Conservation (phyloP, 2,113 vertebrate genomes). For the Mesoclemmys tuberculata region DNA sequence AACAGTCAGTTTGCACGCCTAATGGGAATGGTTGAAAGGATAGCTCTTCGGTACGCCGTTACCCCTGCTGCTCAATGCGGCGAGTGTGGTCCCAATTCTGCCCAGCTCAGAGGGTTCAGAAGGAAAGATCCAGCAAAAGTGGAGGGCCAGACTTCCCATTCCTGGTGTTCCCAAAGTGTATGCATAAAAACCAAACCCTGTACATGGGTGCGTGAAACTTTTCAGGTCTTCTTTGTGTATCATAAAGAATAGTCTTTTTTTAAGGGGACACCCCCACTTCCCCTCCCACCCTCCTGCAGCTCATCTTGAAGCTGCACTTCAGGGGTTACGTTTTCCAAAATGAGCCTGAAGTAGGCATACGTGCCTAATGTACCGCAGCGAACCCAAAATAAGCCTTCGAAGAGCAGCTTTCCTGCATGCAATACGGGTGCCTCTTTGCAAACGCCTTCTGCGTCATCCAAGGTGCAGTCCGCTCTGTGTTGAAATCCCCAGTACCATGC, state of each 20-base stretch:
- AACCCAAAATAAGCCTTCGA: constrained; percentile 2
- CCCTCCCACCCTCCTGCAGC: not conserved
- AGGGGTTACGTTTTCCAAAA: not conserved
- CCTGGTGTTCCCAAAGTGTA: not conserved
- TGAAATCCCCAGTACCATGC: not conserved
- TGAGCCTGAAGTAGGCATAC: not conserved
- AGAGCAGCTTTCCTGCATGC: not conserved
- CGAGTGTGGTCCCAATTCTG: too few species aligned
- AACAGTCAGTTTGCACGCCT: not conserved
- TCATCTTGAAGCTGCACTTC: not conserved
- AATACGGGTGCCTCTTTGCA: not conserved
- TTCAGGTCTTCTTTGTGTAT: not conserved
- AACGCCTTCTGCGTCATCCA: not conserved
- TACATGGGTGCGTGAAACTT: not conserved
- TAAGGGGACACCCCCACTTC: constrained; percentile 22
- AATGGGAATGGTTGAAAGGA: not conserved
- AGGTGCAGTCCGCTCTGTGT: not conserved
- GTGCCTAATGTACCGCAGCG: fast-evolving
- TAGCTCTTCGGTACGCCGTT: not conserved
- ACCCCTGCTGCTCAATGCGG: not conserved
- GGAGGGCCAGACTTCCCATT: not conserved
- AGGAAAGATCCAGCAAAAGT: not conserved
- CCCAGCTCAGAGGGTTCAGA: not conserved
- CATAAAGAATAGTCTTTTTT: constrained; percentile 25
- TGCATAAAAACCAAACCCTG: not conserved